Conservation (phyloP, 1,140 invertebrate species). For the Anastrepha ludens region DNA sequence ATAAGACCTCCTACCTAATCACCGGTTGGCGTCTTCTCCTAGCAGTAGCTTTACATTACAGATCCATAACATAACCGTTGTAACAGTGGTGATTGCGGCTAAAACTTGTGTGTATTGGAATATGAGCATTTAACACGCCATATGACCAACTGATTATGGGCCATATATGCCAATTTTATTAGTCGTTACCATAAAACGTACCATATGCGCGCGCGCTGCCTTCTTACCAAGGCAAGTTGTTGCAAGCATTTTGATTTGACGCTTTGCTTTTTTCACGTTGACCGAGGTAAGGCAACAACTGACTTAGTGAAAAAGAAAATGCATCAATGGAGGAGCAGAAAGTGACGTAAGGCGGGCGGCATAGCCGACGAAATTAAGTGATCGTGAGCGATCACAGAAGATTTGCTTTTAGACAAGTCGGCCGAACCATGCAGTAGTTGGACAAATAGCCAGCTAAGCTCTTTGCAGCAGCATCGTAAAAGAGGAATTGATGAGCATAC, state of each 20-base stretch:
- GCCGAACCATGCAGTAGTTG: too few species aligned
- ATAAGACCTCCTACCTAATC: too few species aligned
- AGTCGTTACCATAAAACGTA: not conserved
- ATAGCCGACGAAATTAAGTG: not conserved
- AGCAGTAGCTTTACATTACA: not conserved
- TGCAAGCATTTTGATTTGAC: too few species aligned
- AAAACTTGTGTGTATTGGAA: not conserved
- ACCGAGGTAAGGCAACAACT: conserved; percentile 29
- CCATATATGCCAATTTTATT: conserved; percentile 36
- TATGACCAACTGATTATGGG: conserved; percentile 19
- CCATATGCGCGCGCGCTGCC: not conserved
- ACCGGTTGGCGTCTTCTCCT: too few species aligned
- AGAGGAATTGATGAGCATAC: too few species aligned
- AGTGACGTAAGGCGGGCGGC: not conserved
- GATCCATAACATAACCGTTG: conserved; percentile 18
- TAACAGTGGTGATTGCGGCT: not conserved
- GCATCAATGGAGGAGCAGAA: not conserved
- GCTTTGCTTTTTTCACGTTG: not conserved
- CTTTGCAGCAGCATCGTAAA: too few species aligned
- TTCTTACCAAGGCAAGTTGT: too few species aligned
- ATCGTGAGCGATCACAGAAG: not conserved
- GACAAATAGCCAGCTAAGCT: too few species aligned
- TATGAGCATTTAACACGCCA: not conserved
- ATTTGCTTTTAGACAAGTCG: too few species aligned
- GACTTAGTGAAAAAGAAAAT: not conserved